These are phyloP conservation scores for Chloroceryle aenea DNA, from an alignment of 2,113 vertebrate species.

Conservation along the genomic window DNA sequence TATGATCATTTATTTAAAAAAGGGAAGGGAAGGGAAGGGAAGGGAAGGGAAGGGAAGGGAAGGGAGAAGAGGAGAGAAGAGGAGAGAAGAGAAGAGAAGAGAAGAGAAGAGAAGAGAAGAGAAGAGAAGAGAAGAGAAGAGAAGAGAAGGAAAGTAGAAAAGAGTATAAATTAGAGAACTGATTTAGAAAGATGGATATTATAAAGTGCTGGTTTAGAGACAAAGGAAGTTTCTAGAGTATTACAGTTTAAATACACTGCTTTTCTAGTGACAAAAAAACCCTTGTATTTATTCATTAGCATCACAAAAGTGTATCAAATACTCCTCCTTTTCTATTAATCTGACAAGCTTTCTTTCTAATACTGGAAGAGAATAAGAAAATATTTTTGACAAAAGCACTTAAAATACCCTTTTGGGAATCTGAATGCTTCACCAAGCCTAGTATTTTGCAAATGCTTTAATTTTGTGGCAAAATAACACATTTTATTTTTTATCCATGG, in stretches of 20 bases:
- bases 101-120: no score
- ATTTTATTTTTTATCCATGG: background rate
- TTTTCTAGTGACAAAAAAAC: background rate
- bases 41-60: no score
- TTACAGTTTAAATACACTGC: background rate
- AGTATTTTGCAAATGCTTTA: constrained; percentile 49
- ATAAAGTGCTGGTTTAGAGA: background rate
- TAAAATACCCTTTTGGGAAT: constrained; percentile 35
- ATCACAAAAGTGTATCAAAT: background rate
- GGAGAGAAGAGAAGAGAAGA: no score
- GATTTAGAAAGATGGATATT: background rate
- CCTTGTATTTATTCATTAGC: background rate
- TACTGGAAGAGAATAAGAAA: background rate
- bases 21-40: background rate
- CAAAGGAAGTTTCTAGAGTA: background rate
- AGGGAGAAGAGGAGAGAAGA: no score
- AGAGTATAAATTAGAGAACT: background rate
- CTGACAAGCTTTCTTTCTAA: constrained; percentile 10
- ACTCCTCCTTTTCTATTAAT: background rate
- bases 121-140: no score
- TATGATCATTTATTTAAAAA: background rate
- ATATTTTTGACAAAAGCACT: constrained; percentile 12
- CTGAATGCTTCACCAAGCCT: background rate
- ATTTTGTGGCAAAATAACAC: constrained; percentile 22
- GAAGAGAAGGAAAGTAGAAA: no score